Base-by-base conservation (phyloP, 2,113 vertebrate genomes). In the Oreotrochilus melanogaster region DNA sequence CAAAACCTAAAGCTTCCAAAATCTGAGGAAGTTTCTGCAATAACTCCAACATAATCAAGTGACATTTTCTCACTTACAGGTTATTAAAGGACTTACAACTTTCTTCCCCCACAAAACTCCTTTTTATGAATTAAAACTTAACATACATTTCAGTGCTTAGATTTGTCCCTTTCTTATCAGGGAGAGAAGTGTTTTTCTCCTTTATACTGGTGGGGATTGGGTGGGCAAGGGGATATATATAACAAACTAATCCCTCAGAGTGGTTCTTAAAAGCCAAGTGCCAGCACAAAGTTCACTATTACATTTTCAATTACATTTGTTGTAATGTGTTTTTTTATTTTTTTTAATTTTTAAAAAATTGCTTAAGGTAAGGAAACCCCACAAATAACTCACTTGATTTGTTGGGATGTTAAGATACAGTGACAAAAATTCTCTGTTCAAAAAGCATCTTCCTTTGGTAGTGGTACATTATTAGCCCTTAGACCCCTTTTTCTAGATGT, bases 61-160 rank as follows among this genome's bases (percentile, higher is more conserved):
- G 6, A 35, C 6, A 1, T n/a, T 70, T 16, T 45, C 7, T 35
- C 58, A 37, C 0, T 3, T 14, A 18, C 1, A 47, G 27, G 27
- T 27, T 67, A 11, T 25, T 72, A 54, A 57, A 69, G 35, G 43
- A 37, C 25, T 56, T 16, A 48, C 81, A 72, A 35, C 6, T 65
- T 83, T 76, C 45, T 71, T 87, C 14, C 30, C 16, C 13, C 8
- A 37, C 22, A 67, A 54, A 93, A 25, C 4, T 66, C 13, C 53
- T 62, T 85, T 88, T 64, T 1, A 42, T 11, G 0, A 78, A 78
- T 84, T 70, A 53, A 91, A 65, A 70, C 8, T 73, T 28, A 21
- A 18, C 25, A 57, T 27, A 39, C 7, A 4, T 78, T 70, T 78
- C 31, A 11, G 81, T 57, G 33, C 10, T 65, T 22, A 13, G 1